These are phyloP conservation scores for Nicator chloris DNA, from an alignment of 2,113 vertebrate species.

Conservation along the genomic window DNA sequence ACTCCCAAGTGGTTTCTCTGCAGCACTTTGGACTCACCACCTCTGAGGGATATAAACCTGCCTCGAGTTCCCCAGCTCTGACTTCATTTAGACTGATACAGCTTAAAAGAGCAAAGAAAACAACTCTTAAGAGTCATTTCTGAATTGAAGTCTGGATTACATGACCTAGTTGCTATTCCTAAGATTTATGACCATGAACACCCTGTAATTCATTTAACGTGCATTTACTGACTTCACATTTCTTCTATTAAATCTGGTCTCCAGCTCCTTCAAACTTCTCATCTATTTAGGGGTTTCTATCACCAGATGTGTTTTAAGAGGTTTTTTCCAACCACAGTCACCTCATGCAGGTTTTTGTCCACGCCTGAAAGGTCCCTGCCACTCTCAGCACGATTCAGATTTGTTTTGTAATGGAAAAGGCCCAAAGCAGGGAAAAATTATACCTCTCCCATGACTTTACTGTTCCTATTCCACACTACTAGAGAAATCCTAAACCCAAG, in stretches of 20 bases:
- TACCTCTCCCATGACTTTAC: background rate
- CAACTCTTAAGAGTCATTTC: background rate
- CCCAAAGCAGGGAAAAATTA: background rate
- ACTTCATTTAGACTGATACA: background rate
- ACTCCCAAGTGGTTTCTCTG: background rate
- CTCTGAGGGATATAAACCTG: background rate
- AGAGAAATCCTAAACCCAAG: background rate
- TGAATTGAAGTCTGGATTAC: background rate
- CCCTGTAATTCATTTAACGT: background rate
- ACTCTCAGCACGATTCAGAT: background rate
- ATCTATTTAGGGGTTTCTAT: background rate
- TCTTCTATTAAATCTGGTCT: background rate
- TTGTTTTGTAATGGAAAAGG: background rate
- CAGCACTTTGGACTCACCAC: fast-evolving
- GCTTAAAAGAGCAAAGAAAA: background rate
- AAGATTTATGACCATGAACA: background rate
- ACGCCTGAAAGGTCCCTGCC: background rate
- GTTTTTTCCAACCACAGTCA: background rate
- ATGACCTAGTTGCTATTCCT: background rate
- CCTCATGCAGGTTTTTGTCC: background rate
- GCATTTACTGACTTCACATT: background rate
- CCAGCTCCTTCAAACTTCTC: background rate
- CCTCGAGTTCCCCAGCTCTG: background rate
- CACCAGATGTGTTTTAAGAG: background rate
- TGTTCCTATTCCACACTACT: background rate